Percentiles rank a stretch among this genome's conserved stretches.
Evolutionary conservation across 2,888 invertebrate genomes (phyloP).

Genomic region (Horisme vitalbata): DNA sequence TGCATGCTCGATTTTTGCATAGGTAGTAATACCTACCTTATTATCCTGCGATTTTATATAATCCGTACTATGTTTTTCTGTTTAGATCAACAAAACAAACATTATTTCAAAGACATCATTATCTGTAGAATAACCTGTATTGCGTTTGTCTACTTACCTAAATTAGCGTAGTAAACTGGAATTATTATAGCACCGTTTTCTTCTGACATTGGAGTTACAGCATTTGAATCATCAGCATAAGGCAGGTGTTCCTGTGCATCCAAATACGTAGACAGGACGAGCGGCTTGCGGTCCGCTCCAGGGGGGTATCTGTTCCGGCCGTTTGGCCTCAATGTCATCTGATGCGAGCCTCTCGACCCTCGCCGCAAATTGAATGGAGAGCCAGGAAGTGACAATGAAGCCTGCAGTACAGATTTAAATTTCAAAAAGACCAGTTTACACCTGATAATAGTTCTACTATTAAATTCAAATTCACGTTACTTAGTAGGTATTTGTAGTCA

Average conservation of each 20-base stretch:
- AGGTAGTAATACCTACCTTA: too few species aligned
- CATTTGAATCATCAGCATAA: conserved; percentile 98
- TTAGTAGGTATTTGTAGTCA: conserved; percentile 21
- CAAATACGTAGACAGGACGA: conserved; percentile 96
- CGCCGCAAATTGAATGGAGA: conserved; percentile 97
- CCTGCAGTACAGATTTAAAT: conserved; percentile 82
- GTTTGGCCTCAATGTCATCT: conserved; percentile 92
- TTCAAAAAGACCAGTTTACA: conserved; percentile 38
- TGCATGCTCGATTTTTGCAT: background rate
- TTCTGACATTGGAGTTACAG: conserved; percentile 98
- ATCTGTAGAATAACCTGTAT: too few species aligned
- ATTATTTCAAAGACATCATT: too few species aligned
- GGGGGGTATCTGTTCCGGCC: conserved; percentile 91
- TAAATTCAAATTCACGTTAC: conserved; percentile 20
- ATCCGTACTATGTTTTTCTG: too few species aligned
- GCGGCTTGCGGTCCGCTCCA: conserved; percentile 94
- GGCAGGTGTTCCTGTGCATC: conserved; percentile 97
- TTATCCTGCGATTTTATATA: too few species aligned
- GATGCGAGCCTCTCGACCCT: conserved; percentile 95
- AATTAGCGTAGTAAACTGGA: conserved; percentile 93
- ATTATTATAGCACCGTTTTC: conserved; percentile 98
- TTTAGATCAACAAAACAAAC: background rate
- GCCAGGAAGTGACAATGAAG: conserved; percentile 97
- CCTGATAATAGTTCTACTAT: conserved; percentile 13
- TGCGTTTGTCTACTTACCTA: conserved; percentile 79